phyloP scores from a whole-genome alignment of 2,888 invertebrate species.

The Heliconius sara region DNA sequence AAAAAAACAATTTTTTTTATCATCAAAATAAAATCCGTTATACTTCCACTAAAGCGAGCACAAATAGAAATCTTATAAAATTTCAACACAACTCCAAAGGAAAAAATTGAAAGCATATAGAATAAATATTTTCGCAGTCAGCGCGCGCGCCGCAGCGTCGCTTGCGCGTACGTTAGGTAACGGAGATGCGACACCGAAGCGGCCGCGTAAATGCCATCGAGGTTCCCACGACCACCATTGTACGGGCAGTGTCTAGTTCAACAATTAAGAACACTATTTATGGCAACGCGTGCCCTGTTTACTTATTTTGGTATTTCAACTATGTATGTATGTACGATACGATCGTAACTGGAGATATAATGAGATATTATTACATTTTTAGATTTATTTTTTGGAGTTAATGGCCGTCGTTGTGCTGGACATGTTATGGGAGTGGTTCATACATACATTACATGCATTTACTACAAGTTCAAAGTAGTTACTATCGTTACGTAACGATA shows the following conservation, averaged over 20 bases:
- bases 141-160: constrained; percentile 27
- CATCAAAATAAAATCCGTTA: neutral
- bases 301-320: constrained; percentile 25
- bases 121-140: constrained; percentile 28
- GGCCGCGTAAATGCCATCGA: constrained; percentile 62
- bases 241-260: constrained; percentile 67
- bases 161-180: constrained; percentile 59
- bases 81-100: neutral
- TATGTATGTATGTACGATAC: neutral
- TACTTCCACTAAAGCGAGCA: neutral
- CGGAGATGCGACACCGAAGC: constrained; percentile 56
- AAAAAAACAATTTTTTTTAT: neutral
- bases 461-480: neutral
- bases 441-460: neutral
- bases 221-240: constrained; percentile 71
- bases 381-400: neutral
- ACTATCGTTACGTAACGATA: neutral
- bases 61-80: constrained; percentile 13
- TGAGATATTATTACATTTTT: constrained; percentile 5
- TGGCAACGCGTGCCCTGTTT: constrained; percentile 44
- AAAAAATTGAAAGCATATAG: constrained; percentile 21
- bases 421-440: constrained; percentile 3
- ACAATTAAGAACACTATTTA: constrained; percentile 62
- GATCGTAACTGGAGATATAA: constrained; percentile 19
- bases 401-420: neutral